These are phyloP conservation scores for Nephrotoma appendiculata DNA, from an alignment of 2,888 invertebrate species.

Conservation along the genomic window DNA sequence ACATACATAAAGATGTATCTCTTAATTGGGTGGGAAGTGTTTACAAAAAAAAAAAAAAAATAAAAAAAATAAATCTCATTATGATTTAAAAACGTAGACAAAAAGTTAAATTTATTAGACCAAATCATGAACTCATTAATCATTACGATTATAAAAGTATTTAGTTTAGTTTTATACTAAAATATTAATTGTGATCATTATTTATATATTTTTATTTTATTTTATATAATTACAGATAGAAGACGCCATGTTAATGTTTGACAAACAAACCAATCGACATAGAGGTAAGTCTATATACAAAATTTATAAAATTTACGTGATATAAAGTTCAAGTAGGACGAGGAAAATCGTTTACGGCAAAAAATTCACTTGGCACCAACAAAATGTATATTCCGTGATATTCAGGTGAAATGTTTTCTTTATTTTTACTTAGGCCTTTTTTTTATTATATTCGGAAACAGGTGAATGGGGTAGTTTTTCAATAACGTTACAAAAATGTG, in stretches of 20 bases:
- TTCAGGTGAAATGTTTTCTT: not conserved
- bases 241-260: constrained; percentile 99
- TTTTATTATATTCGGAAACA: not conserved
- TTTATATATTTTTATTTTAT: not conserved
- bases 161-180: not conserved
- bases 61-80: not conserved
- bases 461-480: not conserved
- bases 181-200: not conserved
- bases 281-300: constrained; percentile 61
- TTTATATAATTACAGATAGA: constrained; percentile 72
- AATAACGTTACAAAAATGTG: not conserved
- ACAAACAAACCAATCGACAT: constrained; percentile 99
- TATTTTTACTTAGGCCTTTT: not conserved
- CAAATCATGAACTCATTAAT: not conserved
- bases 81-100: not conserved
- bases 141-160: not conserved
- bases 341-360: not conserved
- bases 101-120: not conserved
- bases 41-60: not conserved
- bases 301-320: not conserved
- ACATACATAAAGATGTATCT: not conserved
- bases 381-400: not conserved
- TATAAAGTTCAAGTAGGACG: not conserved
- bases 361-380: not conserved
- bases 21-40: not conserved